A percentile compares a stretch with the other conserved stretches of the same genome.
phyloP scores from a whole-genome alignment of 2,888 invertebrate species.

The Drosophila paracracens region DNA sequence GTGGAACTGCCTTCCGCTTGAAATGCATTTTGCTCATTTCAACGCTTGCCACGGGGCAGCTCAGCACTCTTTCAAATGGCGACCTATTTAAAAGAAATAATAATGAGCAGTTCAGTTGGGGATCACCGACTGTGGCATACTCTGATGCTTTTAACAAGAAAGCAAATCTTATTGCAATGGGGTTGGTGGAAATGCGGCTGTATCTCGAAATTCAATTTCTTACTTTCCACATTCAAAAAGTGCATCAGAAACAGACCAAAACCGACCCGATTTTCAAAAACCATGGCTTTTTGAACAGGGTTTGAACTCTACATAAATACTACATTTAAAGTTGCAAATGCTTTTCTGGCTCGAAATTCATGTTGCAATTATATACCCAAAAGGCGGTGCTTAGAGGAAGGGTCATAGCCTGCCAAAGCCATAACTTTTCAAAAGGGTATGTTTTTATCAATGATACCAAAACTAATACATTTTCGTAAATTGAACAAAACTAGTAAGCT shows the following conservation, averaged over 20 bases:
- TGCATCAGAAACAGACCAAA: not conserved
- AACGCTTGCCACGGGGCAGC: conserved; percentile 26
- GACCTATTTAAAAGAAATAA: conserved; percentile 27
- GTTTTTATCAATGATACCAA: not conserved
- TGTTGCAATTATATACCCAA: not conserved
- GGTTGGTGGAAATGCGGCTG: not conserved
- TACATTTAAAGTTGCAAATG: not conserved
- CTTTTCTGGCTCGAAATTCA: not conserved
- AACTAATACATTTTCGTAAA: not conserved
- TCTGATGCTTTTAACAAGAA: not conserved
- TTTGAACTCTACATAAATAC: not conserved
- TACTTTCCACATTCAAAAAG: not conserved
- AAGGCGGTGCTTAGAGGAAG: no score
- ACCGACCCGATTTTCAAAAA: not conserved
- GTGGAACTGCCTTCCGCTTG: conserved; percentile 47
- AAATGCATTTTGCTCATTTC: conserved; percentile 63
- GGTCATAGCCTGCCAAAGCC: not conserved
- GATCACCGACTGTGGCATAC: not conserved
- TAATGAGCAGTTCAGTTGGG: not conserved
- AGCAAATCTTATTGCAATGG: not conserved
- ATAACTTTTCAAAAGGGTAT: not conserved
- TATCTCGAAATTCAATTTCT: not conserved
- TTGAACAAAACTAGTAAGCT: not conserved
- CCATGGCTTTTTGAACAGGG: not conserved
- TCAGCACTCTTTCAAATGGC: conserved; percentile 23